Base-by-base conservation (phyloP, 2,888 invertebrate species). In the Acholoe squamosa region DNA sequence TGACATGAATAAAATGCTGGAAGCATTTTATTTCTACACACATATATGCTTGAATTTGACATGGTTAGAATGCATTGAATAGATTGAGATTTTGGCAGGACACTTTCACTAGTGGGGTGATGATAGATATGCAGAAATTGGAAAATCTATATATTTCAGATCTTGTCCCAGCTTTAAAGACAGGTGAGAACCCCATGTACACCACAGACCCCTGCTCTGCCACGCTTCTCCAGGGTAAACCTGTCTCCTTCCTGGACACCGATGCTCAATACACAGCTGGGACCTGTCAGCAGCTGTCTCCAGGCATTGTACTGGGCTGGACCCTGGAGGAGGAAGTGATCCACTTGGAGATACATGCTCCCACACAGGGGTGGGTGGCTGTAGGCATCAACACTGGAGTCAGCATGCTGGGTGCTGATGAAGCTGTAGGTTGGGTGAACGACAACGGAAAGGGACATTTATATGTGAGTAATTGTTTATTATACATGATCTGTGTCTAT, bases 371-470 rank as follows among this genome's bases (percentile, higher is more conserved):
- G 10, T 86, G 86, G 86, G 86, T 86, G 86, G 0, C 86, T 14
- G 54, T 86, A 14, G 86, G 86, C 86, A n/a, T 86, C 86, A 86
- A 86, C 86, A 5, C 22, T 19, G 25, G 12, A 14, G 28, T 28
- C 5, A 25, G 86, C 54, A 54, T 86, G 86, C 54, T 52, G 52
- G 28, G 31, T 10, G 86, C 86, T 12, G 86, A 86, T 28, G 25
- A 54, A 25, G 86, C 86, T 25, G 54, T 86, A 19, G 86, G 86
- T 0, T 86, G 86, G 86, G 86, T 86, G 54, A 86, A 86, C 56
- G 54, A 86, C 54, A 54, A 54, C 10, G 86, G 86, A 14, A 54
- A 14, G n/a, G 86, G 86, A 0, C 28, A 31, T 54, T 28, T 86
- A 0, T 86, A 31, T 54, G 86, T 86, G 25, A 86, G 86, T 86